Percentiles rank a stretch among this genome's conserved stretches.
Conservation (phyloP, 2,113 vertebrate genomes). For the Chloroceryle aenea region DNA sequence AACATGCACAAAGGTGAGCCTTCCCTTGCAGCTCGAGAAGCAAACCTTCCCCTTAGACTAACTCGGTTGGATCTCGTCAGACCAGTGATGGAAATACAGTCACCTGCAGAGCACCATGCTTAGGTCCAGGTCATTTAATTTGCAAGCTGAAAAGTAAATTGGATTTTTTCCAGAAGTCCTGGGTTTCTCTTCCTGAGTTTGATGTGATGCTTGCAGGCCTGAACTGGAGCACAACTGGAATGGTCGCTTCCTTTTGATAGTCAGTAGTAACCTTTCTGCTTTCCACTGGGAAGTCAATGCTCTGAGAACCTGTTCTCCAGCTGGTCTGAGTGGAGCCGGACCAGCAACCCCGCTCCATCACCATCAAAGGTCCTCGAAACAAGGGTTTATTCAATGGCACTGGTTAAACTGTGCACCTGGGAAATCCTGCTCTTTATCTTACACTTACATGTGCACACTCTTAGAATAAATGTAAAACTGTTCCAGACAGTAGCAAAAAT, state of each 20-base stretch:
- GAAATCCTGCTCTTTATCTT: neutral
- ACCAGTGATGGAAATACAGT: neutral
- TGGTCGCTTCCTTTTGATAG: neutral
- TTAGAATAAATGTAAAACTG: neutral
- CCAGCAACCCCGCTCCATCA: neutral
- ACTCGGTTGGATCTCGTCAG: accelerated
- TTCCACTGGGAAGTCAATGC: neutral
- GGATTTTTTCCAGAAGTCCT: neutral
- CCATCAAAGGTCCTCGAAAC: neutral
- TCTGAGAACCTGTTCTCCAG: neutral
- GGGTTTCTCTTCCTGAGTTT: neutral
- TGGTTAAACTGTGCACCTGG: neutral
- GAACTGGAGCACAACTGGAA: neutral
- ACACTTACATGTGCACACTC: neutral
- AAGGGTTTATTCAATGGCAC: neutral
- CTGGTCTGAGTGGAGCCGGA: neutral
- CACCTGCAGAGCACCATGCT: neutral
- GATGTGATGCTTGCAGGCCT: neutral
- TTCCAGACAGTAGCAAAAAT: neutral
- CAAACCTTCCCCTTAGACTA: neutral
- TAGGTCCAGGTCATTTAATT: neutral
- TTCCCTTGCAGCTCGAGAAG: neutral
- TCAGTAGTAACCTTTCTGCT: neutral
- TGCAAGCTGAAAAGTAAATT: neutral
- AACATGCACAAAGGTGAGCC: neutral